Evolutionary conservation across 2,113 vertebrate species (phyloP), one percentile per base, ranked within the genome.

Genomic region (Gorsachius goisagi): DNA sequence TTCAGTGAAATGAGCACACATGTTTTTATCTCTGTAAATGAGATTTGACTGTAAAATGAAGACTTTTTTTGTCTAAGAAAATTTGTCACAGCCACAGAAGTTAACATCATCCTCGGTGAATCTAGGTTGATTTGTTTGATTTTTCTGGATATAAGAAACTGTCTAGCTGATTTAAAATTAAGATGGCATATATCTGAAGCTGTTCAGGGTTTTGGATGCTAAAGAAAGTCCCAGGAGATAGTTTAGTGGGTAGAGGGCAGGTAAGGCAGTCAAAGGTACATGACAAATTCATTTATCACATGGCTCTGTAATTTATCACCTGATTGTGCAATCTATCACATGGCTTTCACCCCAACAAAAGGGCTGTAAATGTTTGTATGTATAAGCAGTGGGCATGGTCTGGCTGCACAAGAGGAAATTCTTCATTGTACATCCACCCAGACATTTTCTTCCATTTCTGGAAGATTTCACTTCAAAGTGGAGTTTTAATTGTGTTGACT

Each of bases 401-500:
- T 69, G 17, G 47, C 35, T 55, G 26, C 20, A 4, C 50, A 85
- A 69, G 11, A 30, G 5, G 27, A 91, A 86, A 32, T 62, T 66
- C 27, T 30, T 74, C 8, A 47, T 32, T n/a, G 15, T 73, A 62
- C 64, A 30, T 30, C 55, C 37, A 83, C 39, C 93, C 23, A 83
- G 33, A 55, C 8, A 14, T 95, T 83, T 90, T 89, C 60, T 75
- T 91, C 74, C 44, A 23, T 50, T 90, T 92, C 85, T 95, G 27
- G 89, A 94, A 86, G 60, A 91, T 94, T 73, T 94, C 32, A 82
- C 79, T 94, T 97, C 88, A 77, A 95, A 96, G 89, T 78, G 67
- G 93, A 81, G 10, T 72, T 98, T 96, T 96, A 97, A 95, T 91
- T 97, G 82, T 93, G 80, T 85, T 94, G 93, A 39, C 85, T 97